These are phyloP conservation scores for Notothenia coriiceps DNA, from an alignment of 2,113 vertebrate genomes.

Conservation along the genomic window DNA sequence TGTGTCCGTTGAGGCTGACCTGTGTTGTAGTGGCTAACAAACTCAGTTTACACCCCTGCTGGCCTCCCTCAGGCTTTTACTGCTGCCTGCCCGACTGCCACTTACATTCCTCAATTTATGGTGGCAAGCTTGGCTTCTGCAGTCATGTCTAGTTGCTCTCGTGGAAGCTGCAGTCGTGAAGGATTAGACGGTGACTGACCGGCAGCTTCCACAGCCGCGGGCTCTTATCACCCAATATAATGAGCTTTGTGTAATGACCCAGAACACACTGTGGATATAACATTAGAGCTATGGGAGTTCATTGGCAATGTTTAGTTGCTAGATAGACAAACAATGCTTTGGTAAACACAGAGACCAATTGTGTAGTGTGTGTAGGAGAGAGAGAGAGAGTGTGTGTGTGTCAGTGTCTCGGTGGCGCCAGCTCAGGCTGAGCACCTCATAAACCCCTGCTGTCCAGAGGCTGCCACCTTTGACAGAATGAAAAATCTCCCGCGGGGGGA, in stretches of 20 bases:
- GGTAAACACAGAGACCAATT: constrained; percentile 48
- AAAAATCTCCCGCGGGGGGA: constrained; percentile 53
- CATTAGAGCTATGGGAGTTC: constrained; percentile 44
- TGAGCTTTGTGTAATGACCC: constrained; percentile 54
- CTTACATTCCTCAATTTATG: constrained; percentile 83
- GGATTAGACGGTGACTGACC: constrained; percentile 65
- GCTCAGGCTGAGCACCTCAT: constrained; percentile 82
- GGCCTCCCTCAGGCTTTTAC: constrained; percentile 77
- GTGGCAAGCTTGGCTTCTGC: constrained; percentile 71
- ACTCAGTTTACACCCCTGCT: constrained; percentile 79
- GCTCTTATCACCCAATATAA: constrained; percentile 59
- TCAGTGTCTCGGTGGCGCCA: constrained; percentile 83
- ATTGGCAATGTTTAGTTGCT: constrained; percentile 41
- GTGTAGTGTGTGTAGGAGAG: constrained; percentile 46
- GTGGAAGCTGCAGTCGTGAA: constrained; percentile 63
- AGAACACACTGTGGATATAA: constrained; percentile 13
- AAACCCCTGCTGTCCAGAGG: constrained; percentile 79
- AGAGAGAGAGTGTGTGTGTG: constrained; percentile 32
- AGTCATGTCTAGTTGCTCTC: constrained; percentile 71
- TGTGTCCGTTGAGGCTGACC: constrained; percentile 62
- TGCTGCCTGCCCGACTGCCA: constrained; percentile 70
- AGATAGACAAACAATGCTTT: constrained; percentile 49
- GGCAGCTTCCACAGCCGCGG: constrained; percentile 33
- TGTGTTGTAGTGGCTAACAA: constrained; percentile 73
- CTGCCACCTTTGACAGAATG: constrained; percentile 80